Base-by-base conservation (phyloP, 2,888 invertebrate species). In the Tetropium fuscum region DNA sequence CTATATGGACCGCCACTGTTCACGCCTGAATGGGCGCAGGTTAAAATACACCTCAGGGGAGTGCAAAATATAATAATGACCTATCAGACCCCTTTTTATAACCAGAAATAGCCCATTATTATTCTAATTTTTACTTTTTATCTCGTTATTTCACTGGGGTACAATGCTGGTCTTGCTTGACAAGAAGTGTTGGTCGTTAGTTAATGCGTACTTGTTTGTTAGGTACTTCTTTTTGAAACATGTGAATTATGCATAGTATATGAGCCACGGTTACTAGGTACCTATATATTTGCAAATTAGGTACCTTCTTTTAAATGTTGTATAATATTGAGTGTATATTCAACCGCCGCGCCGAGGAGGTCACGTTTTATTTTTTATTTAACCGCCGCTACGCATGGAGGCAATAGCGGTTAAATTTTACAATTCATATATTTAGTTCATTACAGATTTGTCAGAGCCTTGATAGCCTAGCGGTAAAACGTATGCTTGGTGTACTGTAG, bases 71-170 rank as follows among this genome's bases (percentile, higher is more conserved):
- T 56, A 38, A 61, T 63, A 60, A 64, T 59, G 54, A 60, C 57
- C 63, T 64, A 59, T 59, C 66, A 66, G 64, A 48, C 69, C 71
- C 69, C 66, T 60, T 68, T 69, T 69, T 66, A 70, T 64, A 58
- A 60, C 65, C 68, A 65, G 65, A 63, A 68, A 68, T 65, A 34
- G 61, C 53, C 61, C 61, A 63, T 67, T 67, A 59, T 66, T 38
- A 69, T 69, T 69, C 10, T 65, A 63, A 67, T 67, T 67, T 62
- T 61, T 19, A 51, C 38, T 54, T 48, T 47, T 60, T 44, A 58
- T 49, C 40, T 49, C 41, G 63, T 47, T 48, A 60, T 62, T 61
- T 61, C 58, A 40, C 20, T 38, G 45, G 18, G 45, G 56, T 16
- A 13, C 36, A 49, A 38, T 38, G 20, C 34, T 13, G 34, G 34